Base-by-base conservation (phyloP, 2,888 invertebrate genomes). In the Metallyticus violacea region DNA sequence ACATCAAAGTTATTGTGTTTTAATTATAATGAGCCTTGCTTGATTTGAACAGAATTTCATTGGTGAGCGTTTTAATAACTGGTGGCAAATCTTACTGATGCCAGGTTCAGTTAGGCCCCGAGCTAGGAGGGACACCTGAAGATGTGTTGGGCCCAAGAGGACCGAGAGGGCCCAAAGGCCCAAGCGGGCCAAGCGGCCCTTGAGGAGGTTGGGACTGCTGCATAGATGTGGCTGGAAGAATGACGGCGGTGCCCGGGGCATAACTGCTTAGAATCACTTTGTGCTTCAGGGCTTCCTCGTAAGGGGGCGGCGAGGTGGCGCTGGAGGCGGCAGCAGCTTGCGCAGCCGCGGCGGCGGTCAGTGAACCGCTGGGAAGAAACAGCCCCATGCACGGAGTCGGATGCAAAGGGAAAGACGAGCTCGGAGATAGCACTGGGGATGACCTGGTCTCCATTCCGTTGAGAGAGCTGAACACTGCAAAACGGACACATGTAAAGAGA, bases 271-370 rank as follows among this genome's bases (percentile, higher is more conserved):
- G 88, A 81, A 90, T 89, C 26, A 90, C 90, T 87, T 90, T 90
- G 88, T 90, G 90, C 81, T 90, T 90, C 78, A 90, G 89, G 0
- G 90, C 89, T 86, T 90, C 90, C 86, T 90, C 90, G 87, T 90
- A 90, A 1, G 90, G 88, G 4, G 90, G 90, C 9, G 90, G 90
- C 28, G 88, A 85, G 77, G 86, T 29, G 15, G 84, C 30, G 89
- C 90, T 22, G 89, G 90, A 15, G 89, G 90, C 76, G 78, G 85
- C 76, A 6, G 81, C 30, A 25, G 88, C 30, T 25, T 85, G 40
- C 9, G 81, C 77, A n/a, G 80, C 9, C 40, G 40, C 40, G 9
- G 80, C 80, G 30, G 87, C 84, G 22, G 83, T 83, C 7, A 85
- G 88, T 30, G 85, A 85, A n/a, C 83, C 78, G 79, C 86, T 86